Percentiles rank a stretch among this genome's conserved stretches.
These are phyloP conservation scores for Lycaon pictus DNA, from an alignment of 2,113 vertebrate genomes.

Conservation along the genomic window DNA sequence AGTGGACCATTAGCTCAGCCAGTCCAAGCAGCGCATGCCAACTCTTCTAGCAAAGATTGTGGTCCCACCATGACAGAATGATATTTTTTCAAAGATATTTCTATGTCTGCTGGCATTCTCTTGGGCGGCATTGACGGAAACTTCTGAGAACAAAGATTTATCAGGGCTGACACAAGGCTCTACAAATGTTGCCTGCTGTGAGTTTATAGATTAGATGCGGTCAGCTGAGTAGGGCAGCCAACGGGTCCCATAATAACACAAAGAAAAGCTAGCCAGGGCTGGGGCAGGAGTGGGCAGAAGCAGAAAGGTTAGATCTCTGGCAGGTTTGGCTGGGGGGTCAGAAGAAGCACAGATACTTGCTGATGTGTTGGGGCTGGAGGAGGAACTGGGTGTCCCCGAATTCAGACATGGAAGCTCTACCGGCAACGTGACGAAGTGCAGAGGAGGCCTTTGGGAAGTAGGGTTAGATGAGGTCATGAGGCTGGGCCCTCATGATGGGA, in stretches of 20 bases:
- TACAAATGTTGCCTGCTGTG: no score
- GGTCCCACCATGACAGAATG: background rate
- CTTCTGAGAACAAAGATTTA: background rate
- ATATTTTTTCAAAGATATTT: background rate
- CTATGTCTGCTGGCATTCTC: background rate
- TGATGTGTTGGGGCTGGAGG: background rate
- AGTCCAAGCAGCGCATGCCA: background rate
- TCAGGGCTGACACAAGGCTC: background rate
- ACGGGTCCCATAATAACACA: rapidly evolving
- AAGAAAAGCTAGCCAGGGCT: background rate
- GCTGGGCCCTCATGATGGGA: background rate
- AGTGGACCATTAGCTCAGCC: background rate
- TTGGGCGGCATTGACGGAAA: background rate
- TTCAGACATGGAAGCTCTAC: background rate
- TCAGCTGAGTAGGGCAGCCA: background rate
- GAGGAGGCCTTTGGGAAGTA: background rate
- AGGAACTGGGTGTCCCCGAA: background rate
- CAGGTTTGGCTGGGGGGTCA: rapidly evolving
- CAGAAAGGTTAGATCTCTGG: background rate
- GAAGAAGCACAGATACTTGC: background rate
- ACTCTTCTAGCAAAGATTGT: background rate
- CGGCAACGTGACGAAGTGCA: background rate
- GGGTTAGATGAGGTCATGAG: background rate
- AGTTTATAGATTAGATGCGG: background rate
- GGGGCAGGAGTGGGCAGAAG: background rate